Evolutionary conservation across 2,797 vertebrate species (phyloP), one percentile per base, ranked within the genome.

Genomic region (Zalophus californianus): DNA sequence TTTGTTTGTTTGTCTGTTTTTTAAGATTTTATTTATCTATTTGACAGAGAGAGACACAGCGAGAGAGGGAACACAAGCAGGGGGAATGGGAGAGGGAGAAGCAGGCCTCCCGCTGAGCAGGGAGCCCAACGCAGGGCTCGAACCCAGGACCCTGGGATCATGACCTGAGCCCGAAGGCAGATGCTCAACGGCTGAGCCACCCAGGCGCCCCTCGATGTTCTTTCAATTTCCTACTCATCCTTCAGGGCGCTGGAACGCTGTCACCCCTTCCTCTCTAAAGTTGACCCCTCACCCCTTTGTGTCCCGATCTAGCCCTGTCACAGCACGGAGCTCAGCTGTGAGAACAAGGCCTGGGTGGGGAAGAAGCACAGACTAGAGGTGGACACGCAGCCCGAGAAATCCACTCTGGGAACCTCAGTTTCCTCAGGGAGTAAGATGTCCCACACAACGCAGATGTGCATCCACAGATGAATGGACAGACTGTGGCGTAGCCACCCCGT

Each of bases 401-500:
- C 78, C 27, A 35, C 27, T 54, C 68, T 13, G 50, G 20, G 41
- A 38, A 48, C 52, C 70, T 72, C 20, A 10, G 44, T 50, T 78
- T 73, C 38, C 64, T 90, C 5, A 1, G 35, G 60, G 54, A 66
- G 35, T 52, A 25, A 73, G 16, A 27, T 5, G 23, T 73, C 75
- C 72, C 44, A 44, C 50, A 38, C n/a, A 86, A 25, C 25, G 10
- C 50, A 35, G 15, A 35, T 16, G 29, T 66, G n/a, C 56, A 29
- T 1, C n/a, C 29, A 7, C 5, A 4, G 13, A 44, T 29, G 58
- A 25, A 54, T 4, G 60, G 56, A 50, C 3, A 16, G 32, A 58
- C 23, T 1, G 2, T 3, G 10, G 21, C 23, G 2, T 2, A 15
- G 3, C 60, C 23, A 54, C 1, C 64, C 2, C 10, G 14, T 25